Conservation (phyloP, 2,113 vertebrate species). For the Prolemur simus region DNA sequence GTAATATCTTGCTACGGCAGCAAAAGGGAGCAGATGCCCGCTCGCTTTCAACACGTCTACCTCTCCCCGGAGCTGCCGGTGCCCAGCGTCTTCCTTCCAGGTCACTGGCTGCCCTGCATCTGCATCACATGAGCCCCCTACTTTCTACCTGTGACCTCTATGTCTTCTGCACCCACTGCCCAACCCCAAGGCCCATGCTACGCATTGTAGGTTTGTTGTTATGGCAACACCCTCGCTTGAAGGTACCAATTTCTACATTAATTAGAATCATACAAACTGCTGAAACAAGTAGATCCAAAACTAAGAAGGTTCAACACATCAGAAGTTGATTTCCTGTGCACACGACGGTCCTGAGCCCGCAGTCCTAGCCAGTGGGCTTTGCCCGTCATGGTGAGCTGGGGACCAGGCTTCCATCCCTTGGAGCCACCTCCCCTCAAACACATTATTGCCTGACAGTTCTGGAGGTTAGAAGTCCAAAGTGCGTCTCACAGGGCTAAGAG, state of each 20-base stretch:
- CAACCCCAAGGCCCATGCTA: background rate
- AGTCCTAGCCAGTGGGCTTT: background rate
- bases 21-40: background rate
- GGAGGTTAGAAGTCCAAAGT: background rate
- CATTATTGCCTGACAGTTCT: background rate
- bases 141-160: background rate
- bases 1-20: background rate
- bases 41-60: background rate
- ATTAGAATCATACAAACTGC: background rate
- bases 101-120: background rate
- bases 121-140: accelerated
- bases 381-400: background rate
- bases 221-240: conserved; percentile 4
- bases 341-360: accelerated
- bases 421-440: background rate
- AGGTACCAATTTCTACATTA: background rate
- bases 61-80: background rate
- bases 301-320: background rate
- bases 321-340: background rate
- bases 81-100: background rate
- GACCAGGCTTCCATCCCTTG: background rate
- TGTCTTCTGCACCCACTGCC: background rate
- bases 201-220: background rate
- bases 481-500: background rate
- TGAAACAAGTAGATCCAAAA: background rate